Percentiles rank a stretch among this genome's conserved stretches.
Evolutionary conservation across 2,113 vertebrate species (phyloP).

Genomic region (Chaetops frenatus): DNA sequence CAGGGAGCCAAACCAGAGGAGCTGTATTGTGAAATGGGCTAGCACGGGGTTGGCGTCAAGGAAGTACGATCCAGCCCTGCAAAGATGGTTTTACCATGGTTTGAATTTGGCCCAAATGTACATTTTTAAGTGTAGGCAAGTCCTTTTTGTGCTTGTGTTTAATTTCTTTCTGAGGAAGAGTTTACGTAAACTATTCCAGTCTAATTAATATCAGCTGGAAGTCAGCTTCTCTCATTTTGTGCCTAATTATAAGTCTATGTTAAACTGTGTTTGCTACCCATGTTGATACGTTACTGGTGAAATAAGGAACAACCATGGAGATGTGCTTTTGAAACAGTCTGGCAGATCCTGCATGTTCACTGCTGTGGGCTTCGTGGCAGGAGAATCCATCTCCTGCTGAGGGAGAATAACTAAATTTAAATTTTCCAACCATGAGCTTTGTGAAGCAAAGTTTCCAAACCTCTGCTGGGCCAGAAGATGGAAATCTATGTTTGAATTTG

Average conservation of each 20-base stretch:
- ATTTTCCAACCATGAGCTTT: conserved; percentile 39
- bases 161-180: conserved; percentile 28
- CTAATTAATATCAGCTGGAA: conserved; percentile 57
- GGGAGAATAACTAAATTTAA: conserved; percentile 62
- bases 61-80: background rate
- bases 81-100: background rate
- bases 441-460: conserved; percentile 53
- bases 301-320: conserved; percentile 1
- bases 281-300: background rate
- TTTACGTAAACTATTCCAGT: conserved; percentile 28
- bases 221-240: conserved; percentile 42
- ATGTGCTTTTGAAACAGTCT: conserved; percentile 25
- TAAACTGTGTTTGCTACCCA: background rate
- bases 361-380: conserved; percentile 17
- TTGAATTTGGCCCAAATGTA: background rate
- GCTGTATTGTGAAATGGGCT: background rate
- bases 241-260: conserved; percentile 33
- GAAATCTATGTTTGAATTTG: conserved; percentile 29
- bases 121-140: background rate
- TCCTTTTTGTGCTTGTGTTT: background rate
- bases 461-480: conserved; percentile 24
- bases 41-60: background rate
- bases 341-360: background rate
- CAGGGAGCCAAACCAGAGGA: background rate
- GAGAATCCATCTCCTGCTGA: conserved; percentile 53